Percentiles rank a stretch among this genome's conserved stretches.
These are phyloP conservation scores for Serinus canaria DNA, from an alignment of 2,113 vertebrate genomes.

Conservation along the genomic window DNA sequence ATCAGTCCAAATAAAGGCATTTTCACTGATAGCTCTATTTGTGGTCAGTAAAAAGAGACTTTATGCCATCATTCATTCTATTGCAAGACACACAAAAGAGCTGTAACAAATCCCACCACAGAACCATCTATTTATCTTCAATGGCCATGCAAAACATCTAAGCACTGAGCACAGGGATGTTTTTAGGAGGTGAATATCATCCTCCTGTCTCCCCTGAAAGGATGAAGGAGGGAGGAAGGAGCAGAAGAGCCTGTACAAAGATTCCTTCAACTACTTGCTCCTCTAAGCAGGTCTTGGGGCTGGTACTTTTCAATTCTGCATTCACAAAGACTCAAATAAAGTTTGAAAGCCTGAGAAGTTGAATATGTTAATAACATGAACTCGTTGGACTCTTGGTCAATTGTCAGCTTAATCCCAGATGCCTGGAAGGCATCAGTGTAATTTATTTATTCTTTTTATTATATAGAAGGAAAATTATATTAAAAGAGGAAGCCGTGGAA, in stretches of 20 bases:
- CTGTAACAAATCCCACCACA: not conserved
- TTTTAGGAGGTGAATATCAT: not conserved
- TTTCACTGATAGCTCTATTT: not conserved
- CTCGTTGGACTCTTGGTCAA: conserved; percentile 60
- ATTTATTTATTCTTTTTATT: conserved; percentile 73
- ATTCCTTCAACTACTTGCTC: not conserved
- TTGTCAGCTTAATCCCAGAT: conserved; percentile 65
- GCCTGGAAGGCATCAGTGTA: conserved; percentile 49
- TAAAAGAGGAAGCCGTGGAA: conserved; percentile 46
- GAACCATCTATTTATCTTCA: not conserved
- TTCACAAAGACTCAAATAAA: conserved; percentile 22
- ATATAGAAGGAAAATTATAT: conserved; percentile 54
- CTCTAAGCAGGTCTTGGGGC: not conserved
- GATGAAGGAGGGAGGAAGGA: not conserved
- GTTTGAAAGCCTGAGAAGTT: conserved; percentile 34
- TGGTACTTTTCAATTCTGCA: not conserved
- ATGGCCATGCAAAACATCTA: not conserved
- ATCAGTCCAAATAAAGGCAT: not conserved
- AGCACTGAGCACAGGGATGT: not conserved
- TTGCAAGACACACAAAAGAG: not conserved
- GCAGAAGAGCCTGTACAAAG: not conserved
- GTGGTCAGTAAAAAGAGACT: not conserved
- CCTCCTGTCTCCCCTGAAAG: not conserved
- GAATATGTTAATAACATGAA: conserved; percentile 40
- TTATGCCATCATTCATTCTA: not conserved